Percentiles rank a stretch among this genome's conserved stretches.
Conservation (phyloP, 23 tunicate species). For the Trididemnum clinides region DNA sequence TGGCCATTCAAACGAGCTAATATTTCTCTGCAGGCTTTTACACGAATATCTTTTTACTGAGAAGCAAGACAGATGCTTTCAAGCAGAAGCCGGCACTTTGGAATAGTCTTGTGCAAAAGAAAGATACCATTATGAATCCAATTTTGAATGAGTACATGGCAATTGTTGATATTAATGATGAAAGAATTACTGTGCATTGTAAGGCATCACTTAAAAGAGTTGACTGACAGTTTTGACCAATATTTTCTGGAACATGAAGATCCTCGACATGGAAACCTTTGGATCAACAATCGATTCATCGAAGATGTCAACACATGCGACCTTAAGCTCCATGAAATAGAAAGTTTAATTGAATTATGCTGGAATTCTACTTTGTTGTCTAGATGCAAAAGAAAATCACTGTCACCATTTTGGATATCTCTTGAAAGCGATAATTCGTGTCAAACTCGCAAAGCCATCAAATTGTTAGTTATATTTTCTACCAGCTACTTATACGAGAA, state of each 20-base stretch:
- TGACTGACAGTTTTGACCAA: neutral
- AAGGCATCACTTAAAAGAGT: conserved; percentile 14
- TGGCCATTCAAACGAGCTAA: neutral
- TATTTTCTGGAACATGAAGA: too few species aligned
- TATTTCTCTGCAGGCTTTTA: neutral
- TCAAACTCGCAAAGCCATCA: neutral
- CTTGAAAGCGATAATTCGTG: neutral
- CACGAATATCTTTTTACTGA: too few species aligned
- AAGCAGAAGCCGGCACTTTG: too few species aligned
- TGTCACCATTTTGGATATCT: conserved; percentile 9
- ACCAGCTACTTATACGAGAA: conserved; percentile 9
- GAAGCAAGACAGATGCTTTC: too few species aligned
- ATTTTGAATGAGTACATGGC: neutral
- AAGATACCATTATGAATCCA: neutral
- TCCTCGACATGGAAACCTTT: too few species aligned
- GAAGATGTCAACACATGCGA: conserved; percentile 21
- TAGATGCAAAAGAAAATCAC: neutral
- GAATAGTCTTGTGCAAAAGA: too few species aligned
- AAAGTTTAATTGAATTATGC: too few species aligned
- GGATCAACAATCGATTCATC: neutral
- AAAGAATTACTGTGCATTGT: neutral
- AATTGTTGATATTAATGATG: neutral
- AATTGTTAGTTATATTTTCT: neutral
- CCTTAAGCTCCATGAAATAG: neutral
- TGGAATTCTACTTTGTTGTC: neutral